Evolutionary conservation across 2,888 invertebrate species (phyloP).

Genomic region (Leptura quadrifasciata): DNA sequence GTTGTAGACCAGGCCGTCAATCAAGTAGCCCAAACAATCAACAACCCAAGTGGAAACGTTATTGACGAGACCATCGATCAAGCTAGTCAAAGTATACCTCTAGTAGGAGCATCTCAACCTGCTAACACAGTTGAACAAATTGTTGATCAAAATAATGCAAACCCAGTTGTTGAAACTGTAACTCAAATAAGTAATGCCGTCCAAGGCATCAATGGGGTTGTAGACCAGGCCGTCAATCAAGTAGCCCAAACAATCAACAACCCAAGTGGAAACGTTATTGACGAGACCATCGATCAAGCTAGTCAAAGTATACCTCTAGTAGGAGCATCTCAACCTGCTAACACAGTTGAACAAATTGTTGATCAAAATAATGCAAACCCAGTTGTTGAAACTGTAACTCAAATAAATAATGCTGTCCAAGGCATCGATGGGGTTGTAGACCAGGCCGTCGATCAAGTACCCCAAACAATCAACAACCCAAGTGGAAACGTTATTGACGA

Average conservation of each 20-base stretch:
- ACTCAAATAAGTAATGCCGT: too few relatives aligned
- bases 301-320: too few relatives aligned
- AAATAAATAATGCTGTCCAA: neutral
- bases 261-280: too few relatives aligned
- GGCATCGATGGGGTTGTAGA: neutral
- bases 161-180: too few relatives aligned
- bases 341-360: neutral
- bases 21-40: too few relatives aligned
- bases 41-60: too few relatives aligned
- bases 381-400: neutral
- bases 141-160: neutral
- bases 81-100: neutral
- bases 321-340: too few relatives aligned
- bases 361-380: neutral
- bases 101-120: neutral
- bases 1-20: too few relatives aligned
- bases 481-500: neutral
- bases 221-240: too few relatives aligned
- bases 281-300: too few relatives aligned
- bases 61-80: neutral
- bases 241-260: too few relatives aligned
- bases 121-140: neutral
- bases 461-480: neutral
- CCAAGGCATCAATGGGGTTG: too few relatives aligned
- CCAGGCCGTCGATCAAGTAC: neutral